Percentiles rank a stretch among this genome's conserved stretches.
Evolutionary conservation across 2,113 vertebrate species (phyloP).

Genomic region (Athene noctua): DNA sequence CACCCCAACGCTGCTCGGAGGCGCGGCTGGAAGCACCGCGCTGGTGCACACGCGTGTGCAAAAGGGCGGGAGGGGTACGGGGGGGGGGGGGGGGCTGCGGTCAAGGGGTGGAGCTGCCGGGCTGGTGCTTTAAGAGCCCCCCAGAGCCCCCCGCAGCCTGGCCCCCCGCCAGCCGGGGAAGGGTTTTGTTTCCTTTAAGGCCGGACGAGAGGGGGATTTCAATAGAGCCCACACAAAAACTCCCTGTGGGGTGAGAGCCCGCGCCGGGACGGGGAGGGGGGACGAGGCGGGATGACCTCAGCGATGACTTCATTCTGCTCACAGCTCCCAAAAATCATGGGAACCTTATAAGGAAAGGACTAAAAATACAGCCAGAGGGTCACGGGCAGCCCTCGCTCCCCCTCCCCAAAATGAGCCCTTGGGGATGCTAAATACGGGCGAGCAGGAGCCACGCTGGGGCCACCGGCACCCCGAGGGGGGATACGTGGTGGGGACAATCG

Average conservation of each 20-base stretch:
- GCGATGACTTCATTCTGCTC: slow-evolving; percentile 42
- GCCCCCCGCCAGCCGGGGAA: not conserved
- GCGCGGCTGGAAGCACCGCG: fast-evolving
- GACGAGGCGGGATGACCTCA: slow-evolving; percentile 18
- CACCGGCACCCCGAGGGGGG: not conserved
- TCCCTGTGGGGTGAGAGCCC: not conserved
- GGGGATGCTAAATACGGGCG: not conserved
- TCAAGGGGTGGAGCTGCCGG: not conserved
- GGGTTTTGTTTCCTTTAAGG: slow-evolving; percentile 43
- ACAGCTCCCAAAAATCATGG: slow-evolving; percentile 12
- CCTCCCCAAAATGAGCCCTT: not conserved
- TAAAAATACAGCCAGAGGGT: not conserved
- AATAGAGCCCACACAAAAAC: slow-evolving; percentile 47
- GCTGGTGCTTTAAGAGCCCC: not conserved
- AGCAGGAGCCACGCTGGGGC: not conserved
- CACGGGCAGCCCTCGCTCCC: not conserved
- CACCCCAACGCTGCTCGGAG: not conserved
- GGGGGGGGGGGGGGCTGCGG: not conserved
- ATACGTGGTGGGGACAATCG: not conserved
- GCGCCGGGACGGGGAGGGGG: not conserved
- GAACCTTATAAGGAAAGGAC: slow-evolving; percentile 47
- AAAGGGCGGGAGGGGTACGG: not conserved
- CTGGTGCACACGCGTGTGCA: not conserved
- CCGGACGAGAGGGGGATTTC: not conserved
- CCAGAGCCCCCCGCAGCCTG: not conserved